Conservation (phyloP, 2,888 invertebrate genomes). For the Cacoxenus indagator region DNA sequence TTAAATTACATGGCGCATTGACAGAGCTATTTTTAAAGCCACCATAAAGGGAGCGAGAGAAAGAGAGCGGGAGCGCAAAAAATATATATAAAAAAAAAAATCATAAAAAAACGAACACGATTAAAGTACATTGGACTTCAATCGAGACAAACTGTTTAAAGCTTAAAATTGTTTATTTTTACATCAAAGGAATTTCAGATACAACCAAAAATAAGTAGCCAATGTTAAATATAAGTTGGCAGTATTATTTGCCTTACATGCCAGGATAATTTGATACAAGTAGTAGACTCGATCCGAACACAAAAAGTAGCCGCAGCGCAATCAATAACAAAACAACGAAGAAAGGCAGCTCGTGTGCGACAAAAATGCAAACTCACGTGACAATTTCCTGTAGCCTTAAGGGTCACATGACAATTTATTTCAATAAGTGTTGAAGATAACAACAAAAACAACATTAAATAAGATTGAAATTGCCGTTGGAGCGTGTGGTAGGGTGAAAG, state of each 20-base stretch:
- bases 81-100: too few species aligned
- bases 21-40: slow-evolving; percentile 37
- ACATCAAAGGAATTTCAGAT: slow-evolving; percentile 14
- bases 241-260: background rate
- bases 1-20: slow-evolving; percentile 26
- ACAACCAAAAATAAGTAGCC: background rate
- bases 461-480: background rate
- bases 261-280: background rate
- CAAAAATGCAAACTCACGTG: background rate
- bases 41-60: slow-evolving; percentile 18
- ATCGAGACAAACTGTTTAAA: background rate
- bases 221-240: background rate
- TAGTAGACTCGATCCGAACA: background rate
- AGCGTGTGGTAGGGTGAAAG: background rate
- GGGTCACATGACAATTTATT: background rate
- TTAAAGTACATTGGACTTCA: slow-evolving; percentile 35
- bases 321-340: background rate
- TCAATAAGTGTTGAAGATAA: background rate
- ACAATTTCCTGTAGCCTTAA: background rate
- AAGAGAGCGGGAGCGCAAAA: background rate
- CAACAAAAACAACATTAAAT: background rate
- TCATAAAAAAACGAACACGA: slow-evolving; percentile 31
- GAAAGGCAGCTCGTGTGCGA: background rate
- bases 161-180: slow-evolving; percentile 16
- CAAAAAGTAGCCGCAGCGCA: background rate